Evolutionary conservation across 2,888 invertebrate species (phyloP).

Genomic region (Incurvaria masculella): DNA sequence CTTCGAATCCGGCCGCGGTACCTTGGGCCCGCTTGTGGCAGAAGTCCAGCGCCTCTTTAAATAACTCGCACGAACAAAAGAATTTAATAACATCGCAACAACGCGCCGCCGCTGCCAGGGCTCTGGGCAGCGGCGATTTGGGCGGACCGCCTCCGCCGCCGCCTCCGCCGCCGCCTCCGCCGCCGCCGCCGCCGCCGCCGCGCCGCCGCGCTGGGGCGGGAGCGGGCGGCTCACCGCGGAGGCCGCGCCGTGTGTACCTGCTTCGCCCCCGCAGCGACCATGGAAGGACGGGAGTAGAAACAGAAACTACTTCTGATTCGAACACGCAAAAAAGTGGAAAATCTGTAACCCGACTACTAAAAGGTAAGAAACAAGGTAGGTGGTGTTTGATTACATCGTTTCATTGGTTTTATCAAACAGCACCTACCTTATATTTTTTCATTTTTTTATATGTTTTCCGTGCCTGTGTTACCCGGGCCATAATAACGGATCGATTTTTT

Average conservation of each 20-base stretch:
- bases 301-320: no score
- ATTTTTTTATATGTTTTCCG: no score
- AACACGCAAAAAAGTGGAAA: no score
- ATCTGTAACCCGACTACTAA: no score
- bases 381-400: no score
- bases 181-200: conserved; percentile 24
- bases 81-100: conserved; percentile 43
- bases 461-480: no score
- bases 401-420: no score
- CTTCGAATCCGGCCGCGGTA: conserved; percentile 21
- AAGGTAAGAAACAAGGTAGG: no score
- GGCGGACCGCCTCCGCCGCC: conserved; percentile 24
- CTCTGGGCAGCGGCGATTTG: conserved; percentile 27
- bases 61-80: conserved; percentile 46
- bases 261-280: not conserved
- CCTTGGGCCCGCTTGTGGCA: not conserved
- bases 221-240: no score
- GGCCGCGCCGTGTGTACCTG: not conserved
- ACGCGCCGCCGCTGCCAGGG: conserved; percentile 16
- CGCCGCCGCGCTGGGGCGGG: not conserved
- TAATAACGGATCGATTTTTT: no score
- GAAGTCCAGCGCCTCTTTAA: conserved; percentile 19
- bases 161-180: conserved; percentile 48
- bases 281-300: no score
- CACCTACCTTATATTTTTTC: no score